Evolutionary conservation across 2,888 invertebrate species (phyloP).

Genomic region (Salticus scenicus): DNA sequence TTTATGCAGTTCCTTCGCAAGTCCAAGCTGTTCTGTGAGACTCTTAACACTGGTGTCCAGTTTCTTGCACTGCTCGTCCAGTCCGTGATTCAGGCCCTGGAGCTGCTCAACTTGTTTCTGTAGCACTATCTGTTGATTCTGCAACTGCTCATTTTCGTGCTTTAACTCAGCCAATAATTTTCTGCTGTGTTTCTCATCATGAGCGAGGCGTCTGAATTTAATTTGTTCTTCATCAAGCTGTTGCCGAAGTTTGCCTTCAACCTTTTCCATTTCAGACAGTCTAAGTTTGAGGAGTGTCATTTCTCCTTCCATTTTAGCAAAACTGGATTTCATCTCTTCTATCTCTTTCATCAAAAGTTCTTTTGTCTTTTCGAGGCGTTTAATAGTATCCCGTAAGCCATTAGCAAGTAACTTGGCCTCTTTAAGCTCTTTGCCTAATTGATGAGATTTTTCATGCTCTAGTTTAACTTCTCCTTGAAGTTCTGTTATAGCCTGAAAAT

Average conservation of each 20-base stretch:
- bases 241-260: background rate
- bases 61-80: constrained; percentile 35
- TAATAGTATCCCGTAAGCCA: background rate
- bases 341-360: constrained; percentile 17
- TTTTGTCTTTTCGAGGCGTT: background rate
- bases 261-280: constrained; percentile 23
- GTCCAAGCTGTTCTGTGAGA: background rate
- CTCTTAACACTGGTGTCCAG: background rate
- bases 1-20: constrained; percentile 6
- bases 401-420: background rate
- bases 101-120: constrained; percentile 35
- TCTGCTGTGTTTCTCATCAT: constrained; percentile 34
- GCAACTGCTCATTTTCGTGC: constrained; percentile 18
- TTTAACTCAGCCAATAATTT: constrained; percentile 22
- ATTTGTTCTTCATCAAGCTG: constrained; percentile 2
- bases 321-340: background rate
- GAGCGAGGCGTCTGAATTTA: constrained; percentile 22
- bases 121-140: background rate
- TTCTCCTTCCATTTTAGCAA: background rate
- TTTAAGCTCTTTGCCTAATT: background rate
- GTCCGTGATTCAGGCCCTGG: constrained; percentile 24
- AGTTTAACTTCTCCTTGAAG: background rate
- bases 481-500: constrained; percentile 26
- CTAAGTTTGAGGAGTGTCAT: constrained; percentile 13
- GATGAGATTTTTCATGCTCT: background rate